Percentiles rank a stretch among this genome's conserved stretches.
phyloP scores from a whole-genome alignment of 2,888 invertebrate genomes.

The Andrena marginata region DNA sequence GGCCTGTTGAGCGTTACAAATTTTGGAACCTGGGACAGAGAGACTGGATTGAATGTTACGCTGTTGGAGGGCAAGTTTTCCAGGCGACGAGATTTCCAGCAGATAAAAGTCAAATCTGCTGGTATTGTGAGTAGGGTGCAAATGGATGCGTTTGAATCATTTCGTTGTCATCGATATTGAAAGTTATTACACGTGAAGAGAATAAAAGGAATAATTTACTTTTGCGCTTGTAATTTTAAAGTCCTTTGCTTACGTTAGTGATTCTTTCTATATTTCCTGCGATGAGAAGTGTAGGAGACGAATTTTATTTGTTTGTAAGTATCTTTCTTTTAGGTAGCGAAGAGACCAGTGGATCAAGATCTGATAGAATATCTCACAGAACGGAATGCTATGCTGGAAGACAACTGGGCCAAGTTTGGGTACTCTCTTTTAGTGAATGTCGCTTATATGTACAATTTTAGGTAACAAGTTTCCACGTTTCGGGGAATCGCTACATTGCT shows the following conservation, averaged over 20 bases:
- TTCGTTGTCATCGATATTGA: too few species aligned
- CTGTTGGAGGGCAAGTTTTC: constrained; percentile 65
- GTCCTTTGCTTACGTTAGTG: too few species aligned
- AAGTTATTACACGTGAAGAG: too few species aligned
- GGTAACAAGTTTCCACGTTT: constrained; percentile 62
- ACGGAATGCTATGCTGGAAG: constrained; percentile 42
- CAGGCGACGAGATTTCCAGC: constrained; percentile 73
- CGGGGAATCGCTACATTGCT: neutral
- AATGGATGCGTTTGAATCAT: neutral
- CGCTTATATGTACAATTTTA: constrained; percentile 74
- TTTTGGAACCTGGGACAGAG: constrained; percentile 71
- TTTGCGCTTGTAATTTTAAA: too few species aligned
- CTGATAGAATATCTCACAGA: constrained; percentile 72
- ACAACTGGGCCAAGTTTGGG: constrained; percentile 72
- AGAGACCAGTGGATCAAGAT: constrained; percentile 34
- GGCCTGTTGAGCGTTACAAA: constrained; percentile 72
- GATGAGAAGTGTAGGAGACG: too few species aligned
- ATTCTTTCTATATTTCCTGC: too few species aligned
- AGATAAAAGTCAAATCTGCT: constrained; percentile 65
- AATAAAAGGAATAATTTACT: too few species aligned
- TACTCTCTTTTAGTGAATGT: constrained; percentile 66
- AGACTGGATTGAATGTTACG: constrained; percentile 64
- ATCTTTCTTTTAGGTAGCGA: neutral
- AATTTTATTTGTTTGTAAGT: neutral
- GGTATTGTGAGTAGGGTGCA: constrained; percentile 67